Conservation (phyloP, 2,113 vertebrate genomes). For the Panthera uncia region DNA sequence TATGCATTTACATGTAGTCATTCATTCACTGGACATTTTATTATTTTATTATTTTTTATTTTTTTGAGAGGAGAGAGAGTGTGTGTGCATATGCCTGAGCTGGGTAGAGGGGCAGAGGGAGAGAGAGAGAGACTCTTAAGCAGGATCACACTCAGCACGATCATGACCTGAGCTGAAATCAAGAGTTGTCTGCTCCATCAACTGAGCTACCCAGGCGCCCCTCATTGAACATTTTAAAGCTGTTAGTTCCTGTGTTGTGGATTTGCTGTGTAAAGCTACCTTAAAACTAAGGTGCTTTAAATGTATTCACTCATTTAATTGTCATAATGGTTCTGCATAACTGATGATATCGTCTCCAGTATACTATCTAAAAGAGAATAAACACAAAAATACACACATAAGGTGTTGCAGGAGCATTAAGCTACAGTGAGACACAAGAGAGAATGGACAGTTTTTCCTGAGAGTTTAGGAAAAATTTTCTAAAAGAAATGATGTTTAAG, state of each 20-base stretch:
- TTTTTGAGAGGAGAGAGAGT: too few species aligned
- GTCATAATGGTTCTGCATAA: not conserved
- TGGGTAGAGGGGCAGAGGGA: too few species aligned
- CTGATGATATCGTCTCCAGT: not conserved
- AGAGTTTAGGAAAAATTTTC: not conserved
- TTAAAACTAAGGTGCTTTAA: not conserved
- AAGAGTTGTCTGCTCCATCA: too few species aligned
- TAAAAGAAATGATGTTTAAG: not conserved
- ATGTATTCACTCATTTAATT: constrained; percentile 7
- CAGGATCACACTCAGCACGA: too few species aligned
- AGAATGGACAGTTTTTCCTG: not conserved
- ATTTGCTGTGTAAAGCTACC: not conserved
- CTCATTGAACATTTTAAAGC: not conserved
- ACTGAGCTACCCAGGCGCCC: too few species aligned
- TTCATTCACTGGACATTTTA: not conserved
- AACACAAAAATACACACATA: not conserved
- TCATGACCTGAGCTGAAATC: too few species aligned
- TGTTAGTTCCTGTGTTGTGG: not conserved
- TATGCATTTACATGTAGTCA: not conserved
- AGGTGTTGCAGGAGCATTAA: not conserved
- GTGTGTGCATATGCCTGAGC: too few species aligned
- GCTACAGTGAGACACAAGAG: not conserved
- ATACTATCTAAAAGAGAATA: not conserved
- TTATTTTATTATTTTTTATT: too few species aligned
- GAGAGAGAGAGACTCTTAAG: too few species aligned